A percentile compares a stretch with the other conserved stretches of the same genome.
Conservation (phyloP, 2,888 invertebrate species). For the Limnephilus auricula region DNA sequence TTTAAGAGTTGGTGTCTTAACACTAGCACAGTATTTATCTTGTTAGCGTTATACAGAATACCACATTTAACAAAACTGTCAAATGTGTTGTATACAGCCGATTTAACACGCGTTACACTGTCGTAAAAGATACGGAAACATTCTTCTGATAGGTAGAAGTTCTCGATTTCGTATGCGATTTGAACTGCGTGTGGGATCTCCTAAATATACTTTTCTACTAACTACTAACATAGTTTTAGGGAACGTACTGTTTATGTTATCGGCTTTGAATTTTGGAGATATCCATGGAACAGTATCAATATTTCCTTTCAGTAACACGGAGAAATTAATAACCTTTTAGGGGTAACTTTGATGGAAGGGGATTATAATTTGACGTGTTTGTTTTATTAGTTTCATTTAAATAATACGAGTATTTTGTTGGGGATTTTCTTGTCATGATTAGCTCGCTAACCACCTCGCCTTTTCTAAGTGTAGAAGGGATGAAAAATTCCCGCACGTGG, state of each 20-base stretch:
- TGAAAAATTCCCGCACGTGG: neutral
- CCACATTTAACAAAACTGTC: too few relatives aligned
- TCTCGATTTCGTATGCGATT: too few relatives aligned
- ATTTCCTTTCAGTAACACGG: neutral
- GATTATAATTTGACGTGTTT: neutral
- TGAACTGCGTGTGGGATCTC: too few relatives aligned
- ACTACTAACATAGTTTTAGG: too few relatives aligned
- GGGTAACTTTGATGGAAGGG: neutral
- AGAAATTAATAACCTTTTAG: neutral
- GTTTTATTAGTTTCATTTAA: neutral
- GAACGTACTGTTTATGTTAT: neutral
- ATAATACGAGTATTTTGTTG: neutral
- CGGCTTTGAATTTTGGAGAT: neutral
- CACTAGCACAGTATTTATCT: too few relatives aligned
- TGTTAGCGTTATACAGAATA: too few relatives aligned
- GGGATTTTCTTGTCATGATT: neutral
- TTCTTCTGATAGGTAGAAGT: too few relatives aligned
- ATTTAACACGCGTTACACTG: too few relatives aligned
- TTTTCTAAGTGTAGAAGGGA: neutral
- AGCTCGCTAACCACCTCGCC: neutral
- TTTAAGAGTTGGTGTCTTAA: too few relatives aligned
- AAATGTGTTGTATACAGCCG: too few relatives aligned
- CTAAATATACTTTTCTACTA: too few relatives aligned
- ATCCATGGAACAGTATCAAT: neutral
- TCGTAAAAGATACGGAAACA: too few relatives aligned